Evolutionary conservation across 2,888 invertebrate genomes (phyloP), one percentile per base, ranked within the genome.

Genomic region (Ichneumoninae sp.): DNA sequence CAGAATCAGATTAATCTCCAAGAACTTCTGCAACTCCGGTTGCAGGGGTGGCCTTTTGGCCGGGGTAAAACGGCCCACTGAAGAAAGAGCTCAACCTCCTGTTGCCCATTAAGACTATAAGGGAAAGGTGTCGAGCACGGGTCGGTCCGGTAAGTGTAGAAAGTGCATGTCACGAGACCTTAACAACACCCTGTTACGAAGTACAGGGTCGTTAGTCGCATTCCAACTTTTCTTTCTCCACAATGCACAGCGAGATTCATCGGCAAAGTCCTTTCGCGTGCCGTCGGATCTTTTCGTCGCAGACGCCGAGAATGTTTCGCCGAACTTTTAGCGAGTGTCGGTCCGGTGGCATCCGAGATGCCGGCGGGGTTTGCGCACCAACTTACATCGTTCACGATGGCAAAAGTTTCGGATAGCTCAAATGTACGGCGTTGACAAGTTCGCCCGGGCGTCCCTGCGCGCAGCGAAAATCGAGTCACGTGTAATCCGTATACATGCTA

Each of bases 361-460:
- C 50, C 47, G 19, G 22, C 36, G 40, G 62, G 7, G 57, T 47
- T 75, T 19, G 75, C 68, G 19, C 33, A 54, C 50, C 36, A 80
- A 77, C 26, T 40, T 66, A 44, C 57, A 60, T 33, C 50, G 74
- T 54, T 78, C 26, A 44, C 68, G 65, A 83, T 85, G 80, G 50
- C 60, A 74, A 85, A 85, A 85, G 52, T 85, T 85, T 80, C n/a
- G 54, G 65, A 78, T 80, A 76, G 54, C 57, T 36, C 57, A 30
- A 36, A 68, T 71, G 52, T 69, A 74, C 13, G 26, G 26, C 26
- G 74, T 44, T 26, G 33, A 66, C 68, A 83, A 85, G 68, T 83
- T 83, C 44, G 66, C 22, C 54, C 10, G 22, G 50, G 30, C 16
- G 47, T 80, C 19, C 10, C 50, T n/a, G 44, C 13, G n/a, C 26